Conservation (phyloP, 2,888 invertebrate genomes). For the Habroteleia sp. region DNA sequence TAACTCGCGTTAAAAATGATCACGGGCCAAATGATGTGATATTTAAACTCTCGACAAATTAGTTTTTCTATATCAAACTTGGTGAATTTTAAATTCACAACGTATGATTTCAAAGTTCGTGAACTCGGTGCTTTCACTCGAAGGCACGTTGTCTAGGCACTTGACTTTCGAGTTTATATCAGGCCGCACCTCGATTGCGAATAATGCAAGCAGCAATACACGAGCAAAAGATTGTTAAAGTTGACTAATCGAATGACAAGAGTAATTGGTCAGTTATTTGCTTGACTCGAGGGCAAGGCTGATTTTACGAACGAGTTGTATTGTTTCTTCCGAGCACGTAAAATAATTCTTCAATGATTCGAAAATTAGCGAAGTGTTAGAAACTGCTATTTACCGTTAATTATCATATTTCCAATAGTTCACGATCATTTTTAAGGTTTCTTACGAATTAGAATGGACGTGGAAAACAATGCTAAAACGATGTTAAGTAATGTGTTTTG, state of each 20-base stretch:
- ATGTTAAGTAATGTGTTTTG: slow-evolving; percentile 12
- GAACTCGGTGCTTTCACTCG: slow-evolving; percentile 65
- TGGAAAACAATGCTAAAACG: slow-evolving; percentile 23
- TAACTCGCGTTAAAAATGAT: slow-evolving; percentile 16
- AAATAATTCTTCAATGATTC: slow-evolving; percentile 35
- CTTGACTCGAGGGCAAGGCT: slow-evolving; percentile 65
- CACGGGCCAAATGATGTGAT: neutral
- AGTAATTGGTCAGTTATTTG: slow-evolving; percentile 65
- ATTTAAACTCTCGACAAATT: slow-evolving; percentile 19
- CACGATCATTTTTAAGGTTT: slow-evolving; percentile 19
- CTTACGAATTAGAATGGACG: slow-evolving; percentile 18
- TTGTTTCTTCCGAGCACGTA: slow-evolving; percentile 36
- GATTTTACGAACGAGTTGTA: slow-evolving; percentile 34
- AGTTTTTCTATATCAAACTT: slow-evolving; percentile 38
- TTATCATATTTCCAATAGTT: slow-evolving; percentile 12
- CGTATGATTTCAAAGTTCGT: slow-evolving; percentile 64
- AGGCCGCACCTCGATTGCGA: slow-evolving; percentile 64
- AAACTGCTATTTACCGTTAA: slow-evolving; percentile 16
- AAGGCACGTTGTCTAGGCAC: slow-evolving; percentile 64
- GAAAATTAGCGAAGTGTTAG: slow-evolving; percentile 25
- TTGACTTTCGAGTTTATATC: slow-evolving; percentile 66
- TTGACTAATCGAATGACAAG: slow-evolving; percentile 65
- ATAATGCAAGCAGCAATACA: slow-evolving; percentile 59
- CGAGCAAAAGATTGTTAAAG: slow-evolving; percentile 56
- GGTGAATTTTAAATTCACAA: slow-evolving; percentile 52